Percentiles rank a stretch among this genome's conserved stretches.
Evolutionary conservation across 2,888 invertebrate genomes (phyloP).

Genomic region (Tetanocera ferruginea): DNA sequence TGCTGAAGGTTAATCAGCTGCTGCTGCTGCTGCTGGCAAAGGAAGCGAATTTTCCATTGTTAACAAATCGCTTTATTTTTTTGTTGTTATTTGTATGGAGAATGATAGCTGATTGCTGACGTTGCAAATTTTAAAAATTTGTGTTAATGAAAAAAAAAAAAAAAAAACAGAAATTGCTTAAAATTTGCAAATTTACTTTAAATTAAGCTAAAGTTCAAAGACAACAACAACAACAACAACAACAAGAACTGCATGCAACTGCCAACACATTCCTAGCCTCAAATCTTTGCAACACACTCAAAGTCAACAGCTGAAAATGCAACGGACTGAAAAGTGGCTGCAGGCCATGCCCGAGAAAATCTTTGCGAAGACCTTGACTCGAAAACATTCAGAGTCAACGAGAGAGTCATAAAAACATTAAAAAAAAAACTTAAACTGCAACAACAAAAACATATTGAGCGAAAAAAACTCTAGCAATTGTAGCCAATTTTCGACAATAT

Average conservation of each 20-base stretch:
- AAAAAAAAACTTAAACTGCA: slow-evolving; percentile 1
- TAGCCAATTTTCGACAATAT: slow-evolving; percentile 23
- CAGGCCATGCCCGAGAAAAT: slow-evolving; percentile 50
- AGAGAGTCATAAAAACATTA: slow-evolving; percentile 5
- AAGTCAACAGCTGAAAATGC: neutral
- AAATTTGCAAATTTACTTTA: neutral
- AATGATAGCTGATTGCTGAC: neutral
- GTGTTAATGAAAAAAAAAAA: neutral
- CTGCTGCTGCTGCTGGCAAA: neutral
- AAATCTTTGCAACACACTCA: neutral
- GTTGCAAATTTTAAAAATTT: neutral
- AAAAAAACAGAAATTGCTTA: neutral
- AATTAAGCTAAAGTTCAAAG: slow-evolving; percentile 22
- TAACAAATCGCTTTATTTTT: neutral
- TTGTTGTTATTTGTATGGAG: too few species aligned
- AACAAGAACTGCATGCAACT: neutral
- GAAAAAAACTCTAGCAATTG: slow-evolving; percentile 9
- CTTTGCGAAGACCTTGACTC: slow-evolving; percentile 48
- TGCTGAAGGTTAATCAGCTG: slow-evolving; percentile 6
- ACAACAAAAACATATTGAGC: neutral
- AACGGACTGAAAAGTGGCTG: neutral
- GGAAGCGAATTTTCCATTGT: neutral
- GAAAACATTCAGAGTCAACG: slow-evolving; percentile 38
- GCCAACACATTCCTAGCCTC: neutral
- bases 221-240: slow-evolving; percentile 8